These are phyloP conservation scores for Stenotaenia linearis DNA, from an alignment of 2,888 invertebrate genomes.

Conservation along the genomic window DNA sequence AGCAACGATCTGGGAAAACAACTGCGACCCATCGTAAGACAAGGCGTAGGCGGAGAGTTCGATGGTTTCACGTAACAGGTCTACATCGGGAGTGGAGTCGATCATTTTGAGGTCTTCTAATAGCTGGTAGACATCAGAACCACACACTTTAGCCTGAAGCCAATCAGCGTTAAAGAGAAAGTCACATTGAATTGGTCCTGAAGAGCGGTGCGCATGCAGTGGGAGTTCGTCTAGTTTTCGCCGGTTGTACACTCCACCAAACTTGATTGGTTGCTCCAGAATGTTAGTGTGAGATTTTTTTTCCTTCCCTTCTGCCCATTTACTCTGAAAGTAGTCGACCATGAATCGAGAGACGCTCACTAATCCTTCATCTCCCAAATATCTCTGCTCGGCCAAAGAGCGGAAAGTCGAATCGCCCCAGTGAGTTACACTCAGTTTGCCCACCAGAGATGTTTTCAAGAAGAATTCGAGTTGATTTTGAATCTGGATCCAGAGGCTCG, in stretches of 20 bases:
- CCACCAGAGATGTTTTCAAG: background rate
- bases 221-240: constrained; percentile 77
- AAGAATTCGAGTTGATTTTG: constrained; percentile 19
- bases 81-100: constrained; percentile 47
- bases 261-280: constrained; percentile 33
- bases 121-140: constrained; percentile 67
- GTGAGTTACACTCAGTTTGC: constrained; percentile 56
- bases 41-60: constrained; percentile 66
- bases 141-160: constrained; percentile 73
- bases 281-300: constrained; percentile 43
- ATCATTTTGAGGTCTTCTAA: constrained; percentile 66
- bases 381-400: constrained; percentile 59
- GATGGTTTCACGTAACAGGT: constrained; percentile 62
- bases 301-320: constrained; percentile 40
- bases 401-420: constrained; percentile 61
- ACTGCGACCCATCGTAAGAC: constrained; percentile 74
- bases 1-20: constrained; percentile 59
- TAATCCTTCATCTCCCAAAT: constrained; percentile 45
- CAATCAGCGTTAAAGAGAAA: constrained; percentile 71
- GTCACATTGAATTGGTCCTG: constrained; percentile 59
- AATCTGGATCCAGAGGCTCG: constrained; percentile 2
- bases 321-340: constrained; percentile 45
- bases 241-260: constrained; percentile 61
- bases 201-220: constrained; percentile 63
- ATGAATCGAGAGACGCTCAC: constrained; percentile 35